Percentiles rank a stretch among this genome's conserved stretches.
Conservation (phyloP, 1,140 invertebrate genomes). For the Tenebrio molitor region DNA sequence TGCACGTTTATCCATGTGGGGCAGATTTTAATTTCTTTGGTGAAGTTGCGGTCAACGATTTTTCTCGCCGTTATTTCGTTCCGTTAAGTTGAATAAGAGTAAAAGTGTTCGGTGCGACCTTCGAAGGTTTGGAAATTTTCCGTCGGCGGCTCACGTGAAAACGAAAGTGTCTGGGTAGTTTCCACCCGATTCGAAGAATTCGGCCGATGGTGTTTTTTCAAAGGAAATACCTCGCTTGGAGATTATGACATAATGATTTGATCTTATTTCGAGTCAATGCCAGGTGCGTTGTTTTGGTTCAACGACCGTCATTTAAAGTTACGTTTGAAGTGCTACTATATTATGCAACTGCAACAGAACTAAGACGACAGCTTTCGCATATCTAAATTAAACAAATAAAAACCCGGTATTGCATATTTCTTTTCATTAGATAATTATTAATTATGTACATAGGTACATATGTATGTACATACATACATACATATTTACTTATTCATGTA, state of each 20-base stretch:
- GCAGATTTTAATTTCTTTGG: conserved; percentile 12
- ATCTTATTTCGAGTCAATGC: conserved; percentile 33
- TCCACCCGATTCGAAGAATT: not conserved
- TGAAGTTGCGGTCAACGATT: not conserved
- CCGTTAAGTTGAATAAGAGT: conserved; percentile 21
- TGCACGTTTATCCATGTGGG: conserved; percentile 11
- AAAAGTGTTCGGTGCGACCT: conserved; percentile 25
- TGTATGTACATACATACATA: too few relatives aligned
- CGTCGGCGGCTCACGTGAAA: not conserved
- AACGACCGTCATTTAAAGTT: conserved; percentile 9
- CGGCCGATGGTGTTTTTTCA: not conserved
- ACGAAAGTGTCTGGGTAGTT: conserved; percentile 14
- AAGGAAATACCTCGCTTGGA: conserved; percentile 10
- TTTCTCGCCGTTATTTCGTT: conserved; percentile 5
- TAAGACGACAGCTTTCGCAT: not conserved
- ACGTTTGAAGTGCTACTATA: conserved; percentile 11
- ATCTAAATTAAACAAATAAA: not conserved
- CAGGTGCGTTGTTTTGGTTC: conserved; percentile 34
- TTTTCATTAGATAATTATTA: too few relatives aligned
- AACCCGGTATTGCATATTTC: too few relatives aligned
- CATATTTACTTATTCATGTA: too few relatives aligned
- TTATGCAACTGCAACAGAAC: conserved; percentile 21
- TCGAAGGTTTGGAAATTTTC: not conserved
- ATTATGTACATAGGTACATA: too few relatives aligned
- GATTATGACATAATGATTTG: conserved; percentile 26